Percentiles rank a stretch among this genome's conserved stretches.
Evolutionary conservation across 2,113 vertebrate species (phyloP).

Genomic region (Butorides virescens): DNA sequence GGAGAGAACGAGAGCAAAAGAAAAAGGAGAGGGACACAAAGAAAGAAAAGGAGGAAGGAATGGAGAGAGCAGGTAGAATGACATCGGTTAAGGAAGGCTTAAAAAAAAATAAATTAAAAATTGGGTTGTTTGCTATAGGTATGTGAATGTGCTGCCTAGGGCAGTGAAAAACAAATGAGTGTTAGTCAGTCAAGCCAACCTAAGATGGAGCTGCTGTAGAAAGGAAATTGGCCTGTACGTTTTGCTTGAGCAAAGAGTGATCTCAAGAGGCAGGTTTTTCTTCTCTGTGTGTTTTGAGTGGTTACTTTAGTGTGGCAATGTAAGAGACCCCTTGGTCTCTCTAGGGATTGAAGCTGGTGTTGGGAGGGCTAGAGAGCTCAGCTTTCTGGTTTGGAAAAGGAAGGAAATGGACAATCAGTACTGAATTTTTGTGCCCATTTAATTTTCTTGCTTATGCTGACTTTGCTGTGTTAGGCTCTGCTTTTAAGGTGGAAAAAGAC

Average conservation of each 20-base stretch:
- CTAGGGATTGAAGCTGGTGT: neutral
- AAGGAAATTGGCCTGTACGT: neutral
- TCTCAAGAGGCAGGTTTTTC: neutral
- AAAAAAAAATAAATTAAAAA: neutral
- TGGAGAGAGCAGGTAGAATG: neutral
- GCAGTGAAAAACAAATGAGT: neutral
- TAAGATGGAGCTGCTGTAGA: neutral
- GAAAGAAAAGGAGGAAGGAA: neutral
- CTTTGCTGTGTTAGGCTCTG: conserved; percentile 13
- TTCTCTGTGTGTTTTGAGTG: conserved; percentile 10
- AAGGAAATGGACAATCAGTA: conserved; percentile 38
- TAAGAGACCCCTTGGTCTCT: conserved; percentile 12
- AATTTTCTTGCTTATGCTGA: conserved; percentile 47
- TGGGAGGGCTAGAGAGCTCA: neutral
- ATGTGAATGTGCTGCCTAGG: neutral
- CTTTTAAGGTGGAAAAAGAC: conserved; percentile 47
- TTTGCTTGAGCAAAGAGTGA: neutral
- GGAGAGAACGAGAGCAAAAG: neutral
- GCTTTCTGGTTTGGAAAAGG: conserved; percentile 37
- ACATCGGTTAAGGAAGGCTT: neutral
- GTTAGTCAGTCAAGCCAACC: neutral
- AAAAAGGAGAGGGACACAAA: neutral
- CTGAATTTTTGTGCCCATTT: conserved; percentile 5
- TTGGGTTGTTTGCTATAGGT: neutral
- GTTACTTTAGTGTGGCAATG: conserved; percentile 17